Evolutionary conservation across 2,797 vertebrate genomes (phyloP).

Genomic region (Darevskia nairensis): DNA sequence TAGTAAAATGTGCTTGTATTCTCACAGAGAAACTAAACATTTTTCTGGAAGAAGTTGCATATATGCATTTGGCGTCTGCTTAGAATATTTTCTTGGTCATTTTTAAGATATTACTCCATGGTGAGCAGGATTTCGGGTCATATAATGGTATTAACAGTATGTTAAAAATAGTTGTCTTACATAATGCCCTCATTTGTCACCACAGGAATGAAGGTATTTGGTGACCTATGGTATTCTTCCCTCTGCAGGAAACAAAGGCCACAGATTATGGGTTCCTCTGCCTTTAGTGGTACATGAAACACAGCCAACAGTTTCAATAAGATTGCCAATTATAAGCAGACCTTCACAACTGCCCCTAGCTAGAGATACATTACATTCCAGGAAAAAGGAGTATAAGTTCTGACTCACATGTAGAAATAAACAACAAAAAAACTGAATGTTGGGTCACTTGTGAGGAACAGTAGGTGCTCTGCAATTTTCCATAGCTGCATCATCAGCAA

Average conservation of each 20-base stretch:
- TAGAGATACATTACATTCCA: not conserved
- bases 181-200: not conserved
- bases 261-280: not conserved
- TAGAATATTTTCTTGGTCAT: not conserved
- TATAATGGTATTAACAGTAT: not conserved
- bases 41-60: not conserved
- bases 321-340: not conserved
- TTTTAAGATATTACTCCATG: not conserved
- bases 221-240: not conserved
- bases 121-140: not conserved
- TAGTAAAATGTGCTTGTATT: not conserved
- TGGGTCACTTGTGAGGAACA: not conserved
- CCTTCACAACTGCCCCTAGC: not conserved
- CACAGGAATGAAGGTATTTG: not conserved
- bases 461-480: slow-evolving; percentile 21
- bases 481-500: slow-evolving; percentile 38
- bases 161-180: not conserved
- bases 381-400: not conserved
- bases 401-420: not conserved
- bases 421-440: not conserved
- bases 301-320: not conserved
- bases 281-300: not conserved
- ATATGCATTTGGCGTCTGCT: not conserved
- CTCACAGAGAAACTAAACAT: not conserved
- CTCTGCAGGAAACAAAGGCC: not conserved